A percentile compares a stretch with the other conserved stretches of the same genome.
These are phyloP conservation scores for Acropternis orthonyx DNA, from an alignment of 2,797 vertebrate species.

Conservation along the genomic window DNA sequence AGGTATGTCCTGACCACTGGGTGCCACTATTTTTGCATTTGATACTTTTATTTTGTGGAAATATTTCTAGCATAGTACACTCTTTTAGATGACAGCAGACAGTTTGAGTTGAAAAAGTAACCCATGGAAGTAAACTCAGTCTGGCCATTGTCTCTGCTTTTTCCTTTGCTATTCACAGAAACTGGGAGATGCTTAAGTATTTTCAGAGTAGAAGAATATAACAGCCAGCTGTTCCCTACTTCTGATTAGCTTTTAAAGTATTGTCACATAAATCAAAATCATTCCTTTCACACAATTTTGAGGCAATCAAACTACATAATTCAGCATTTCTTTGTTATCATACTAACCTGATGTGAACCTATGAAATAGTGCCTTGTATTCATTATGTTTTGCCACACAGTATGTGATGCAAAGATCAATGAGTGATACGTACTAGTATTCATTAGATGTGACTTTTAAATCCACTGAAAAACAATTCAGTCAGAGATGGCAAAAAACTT, in stretches of 20 bases:
- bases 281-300: background rate
- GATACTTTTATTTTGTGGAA: background rate
- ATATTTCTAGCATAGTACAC: background rate
- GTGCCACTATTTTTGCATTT: conserved; percentile 39
- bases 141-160: background rate
- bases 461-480: background rate
- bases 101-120: conserved; percentile 35
- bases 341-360: background rate
- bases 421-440: background rate
- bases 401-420: background rate
- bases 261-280: background rate
- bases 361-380: background rate
- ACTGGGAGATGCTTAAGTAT: background rate
- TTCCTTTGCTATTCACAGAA: background rate
- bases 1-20: background rate
- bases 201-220: background rate
- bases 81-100: background rate
- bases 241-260: background rate
- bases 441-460: background rate
- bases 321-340: background rate
- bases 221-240: background rate
- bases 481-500: background rate
- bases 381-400: background rate
- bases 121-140: conserved; percentile 34
- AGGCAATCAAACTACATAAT: background rate